Base-by-base conservation (phyloP, 2,113 vertebrate genomes). In the Romanogobio albipinnatus region DNA sequence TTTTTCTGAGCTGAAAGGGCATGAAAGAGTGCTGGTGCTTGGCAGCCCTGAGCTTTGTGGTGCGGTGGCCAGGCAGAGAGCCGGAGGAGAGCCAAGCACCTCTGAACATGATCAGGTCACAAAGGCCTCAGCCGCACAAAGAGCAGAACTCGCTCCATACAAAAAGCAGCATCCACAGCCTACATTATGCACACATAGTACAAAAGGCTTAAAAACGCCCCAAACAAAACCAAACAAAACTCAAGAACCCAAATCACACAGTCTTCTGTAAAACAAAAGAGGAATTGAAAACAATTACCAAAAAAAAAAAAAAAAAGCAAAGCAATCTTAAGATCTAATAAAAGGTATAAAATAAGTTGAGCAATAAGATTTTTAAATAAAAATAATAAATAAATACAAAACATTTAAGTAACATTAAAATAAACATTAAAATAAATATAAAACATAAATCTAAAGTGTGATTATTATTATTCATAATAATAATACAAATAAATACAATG, bases 1-100 rank as follows among this genome's bases (percentile, higher is more conserved):
- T 83, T 75, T 76, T 71, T 79, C 78, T 36, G 19, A 70, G 56
- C 81, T 71, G 64, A 84, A 70, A 87, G 90, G 86, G 80, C 86
- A 90, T 87, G 86, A 88, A 92, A 87, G 45, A 87, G 87, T 26
- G 64, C 88, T 87, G 90, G 83, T 56, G 61, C 62, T 84, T 77
- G 83, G 83, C 74, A 84, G 83, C 15, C 61, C 47, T 88, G 93
- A 90, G 91, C 53, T 75, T 47, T 73, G 78, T 76, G 68, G 39
- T 14, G 19, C 26, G 3, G 74, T 84, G 76, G 75, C 83, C 83
- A 84, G 83, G 75, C 83, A 36, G 33, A 70, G 76, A 78, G 64
- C 47, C 80, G 29, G 47, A 82, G 80, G 66, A 82, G 49, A 82
- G 77, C 66, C 51, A 14, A 70, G 80, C 81, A 80, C 86, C 84